A percentile compares a stretch with the other conserved stretches of the same genome.
These are phyloP conservation scores for Drosophila varians DNA, from an alignment of 1,140 invertebrate genomes.

Conservation along the genomic window DNA sequence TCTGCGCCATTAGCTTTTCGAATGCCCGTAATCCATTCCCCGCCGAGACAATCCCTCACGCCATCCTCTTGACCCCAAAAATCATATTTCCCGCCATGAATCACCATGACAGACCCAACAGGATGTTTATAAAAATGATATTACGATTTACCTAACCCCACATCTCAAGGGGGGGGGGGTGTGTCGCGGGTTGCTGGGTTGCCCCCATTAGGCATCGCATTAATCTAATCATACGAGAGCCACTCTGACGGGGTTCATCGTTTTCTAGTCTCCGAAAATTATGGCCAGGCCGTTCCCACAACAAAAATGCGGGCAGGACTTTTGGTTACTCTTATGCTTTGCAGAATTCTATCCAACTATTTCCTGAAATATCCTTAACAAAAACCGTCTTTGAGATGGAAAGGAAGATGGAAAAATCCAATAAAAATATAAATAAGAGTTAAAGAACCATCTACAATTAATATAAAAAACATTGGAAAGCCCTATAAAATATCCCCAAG, in stretches of 20 bases:
- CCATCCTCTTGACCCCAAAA: constrained; percentile 32
- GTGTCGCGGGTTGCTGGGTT: too few species aligned
- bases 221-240: constrained; percentile 75
- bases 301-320: background rate
- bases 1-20: constrained; percentile 3
- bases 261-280: constrained; percentile 48
- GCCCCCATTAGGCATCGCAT: constrained; percentile 77
- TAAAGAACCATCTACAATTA: too few species aligned
- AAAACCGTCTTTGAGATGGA: too few species aligned
- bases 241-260: constrained; percentile 31
- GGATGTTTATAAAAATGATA: constrained; percentile 51
- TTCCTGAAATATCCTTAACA: too few species aligned
- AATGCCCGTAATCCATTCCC: constrained; percentile 20
- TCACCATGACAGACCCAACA: constrained; percentile 37
- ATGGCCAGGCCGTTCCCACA: too few species aligned
- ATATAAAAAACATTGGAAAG: too few species aligned
- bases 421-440: too few species aligned
- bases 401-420: too few species aligned
- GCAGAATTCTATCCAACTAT: too few species aligned
- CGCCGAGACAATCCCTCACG: constrained; percentile 29
- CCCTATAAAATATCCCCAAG: too few species aligned
- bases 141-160: constrained; percentile 54
- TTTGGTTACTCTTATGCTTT: background rate
- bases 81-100: constrained; percentile 24
- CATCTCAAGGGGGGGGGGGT: constrained; percentile 1